A percentile compares a stretch with the other conserved stretches of the same genome.
Evolutionary conservation across 2,113 vertebrate species (phyloP).

Genomic region (Leiothrix lutea): DNA sequence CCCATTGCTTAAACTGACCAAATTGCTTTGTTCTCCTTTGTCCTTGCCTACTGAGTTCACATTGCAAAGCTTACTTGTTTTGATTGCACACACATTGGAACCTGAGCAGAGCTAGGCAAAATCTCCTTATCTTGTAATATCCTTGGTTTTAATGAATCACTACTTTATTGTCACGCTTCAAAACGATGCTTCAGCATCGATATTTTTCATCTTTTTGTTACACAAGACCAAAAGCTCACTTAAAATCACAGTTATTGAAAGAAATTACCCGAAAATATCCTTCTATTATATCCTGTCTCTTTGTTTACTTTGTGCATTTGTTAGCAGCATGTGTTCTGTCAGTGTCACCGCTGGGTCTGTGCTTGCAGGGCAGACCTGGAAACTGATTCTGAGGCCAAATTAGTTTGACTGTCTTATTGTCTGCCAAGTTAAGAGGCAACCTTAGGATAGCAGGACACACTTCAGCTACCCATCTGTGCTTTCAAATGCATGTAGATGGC

Average conservation of each 20-base stretch:
- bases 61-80: not conserved
- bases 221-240: not conserved
- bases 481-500: not conserved
- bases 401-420: not conserved
- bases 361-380: not conserved
- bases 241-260: not conserved
- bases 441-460: not conserved
- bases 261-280: not conserved
- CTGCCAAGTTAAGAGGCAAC: not conserved
- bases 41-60: not conserved
- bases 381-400: not conserved
- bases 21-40: not conserved
- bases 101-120: not conserved
- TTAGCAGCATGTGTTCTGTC: not conserved
- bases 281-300: not conserved
- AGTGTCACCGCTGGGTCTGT: not conserved
- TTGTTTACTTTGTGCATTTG: conserved; percentile 7
- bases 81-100: not conserved
- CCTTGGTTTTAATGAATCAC: not conserved
- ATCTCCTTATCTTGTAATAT: not conserved
- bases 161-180: not conserved
- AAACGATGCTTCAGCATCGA: not conserved
- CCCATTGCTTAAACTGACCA: not conserved
- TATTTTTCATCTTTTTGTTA: not conserved
- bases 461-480: not conserved